Conservation (phyloP, 2,888 invertebrate species). For the Ariolimax columbianus region DNA sequence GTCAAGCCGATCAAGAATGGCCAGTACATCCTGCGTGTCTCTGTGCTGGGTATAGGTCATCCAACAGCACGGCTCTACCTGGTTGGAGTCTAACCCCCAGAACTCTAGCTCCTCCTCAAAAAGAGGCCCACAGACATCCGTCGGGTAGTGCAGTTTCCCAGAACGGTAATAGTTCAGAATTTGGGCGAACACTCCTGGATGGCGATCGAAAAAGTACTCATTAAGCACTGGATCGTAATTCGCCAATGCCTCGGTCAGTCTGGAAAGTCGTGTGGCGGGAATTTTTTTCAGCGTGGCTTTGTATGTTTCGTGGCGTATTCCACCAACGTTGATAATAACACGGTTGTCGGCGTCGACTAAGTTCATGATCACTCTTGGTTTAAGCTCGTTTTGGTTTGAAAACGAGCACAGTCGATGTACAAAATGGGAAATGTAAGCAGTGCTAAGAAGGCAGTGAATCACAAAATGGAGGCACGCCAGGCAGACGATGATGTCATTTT, state of each 20-base stretch:
- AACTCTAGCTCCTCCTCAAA: slow-evolving; percentile 99
- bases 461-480: not conserved
- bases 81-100: slow-evolving; percentile 99
- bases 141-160: slow-evolving; percentile 98
- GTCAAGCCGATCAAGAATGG: slow-evolving; percentile 97
- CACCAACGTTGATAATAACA: slow-evolving; percentile 98
- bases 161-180: slow-evolving; percentile 97
- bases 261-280: slow-evolving; percentile 94
- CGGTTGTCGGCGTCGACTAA: slow-evolving; percentile 87
- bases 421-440: not conserved
- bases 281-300: slow-evolving; percentile 93
- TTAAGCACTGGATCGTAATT: slow-evolving; percentile 99
- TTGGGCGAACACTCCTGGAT: slow-evolving; percentile 97
- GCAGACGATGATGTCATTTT: not conserved
- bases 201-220: slow-evolving; percentile 98
- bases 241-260: slow-evolving; percentile 96
- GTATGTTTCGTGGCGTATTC: slow-evolving; percentile 92
- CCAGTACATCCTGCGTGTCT: slow-evolving; percentile 98
- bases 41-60: slow-evolving; percentile 95
- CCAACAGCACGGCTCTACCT: slow-evolving; percentile 99
- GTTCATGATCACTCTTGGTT: slow-evolving; percentile 53
- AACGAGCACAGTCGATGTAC: not conserved
- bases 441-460: not conserved
- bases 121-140: slow-evolving; percentile 98
- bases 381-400: not conserved